Conservation (phyloP, 2,113 vertebrate genomes). For the Brienomyrus brachyistius region DNA sequence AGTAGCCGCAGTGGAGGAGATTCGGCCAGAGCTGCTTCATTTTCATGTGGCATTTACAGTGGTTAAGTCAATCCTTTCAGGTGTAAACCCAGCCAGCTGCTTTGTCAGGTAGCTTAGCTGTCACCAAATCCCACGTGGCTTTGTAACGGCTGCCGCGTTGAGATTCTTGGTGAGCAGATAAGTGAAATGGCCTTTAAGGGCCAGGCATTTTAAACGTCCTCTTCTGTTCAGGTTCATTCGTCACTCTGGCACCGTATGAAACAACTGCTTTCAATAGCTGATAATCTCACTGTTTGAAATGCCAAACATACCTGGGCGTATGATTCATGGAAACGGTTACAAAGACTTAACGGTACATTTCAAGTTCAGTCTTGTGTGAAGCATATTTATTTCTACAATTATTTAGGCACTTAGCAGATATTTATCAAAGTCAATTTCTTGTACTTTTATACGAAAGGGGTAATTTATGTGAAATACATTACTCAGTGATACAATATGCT, state of each 20-base stretch:
- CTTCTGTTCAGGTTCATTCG: neutral
- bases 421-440: neutral
- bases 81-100: neutral
- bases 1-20: neutral
- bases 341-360: neutral
- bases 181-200: neutral
- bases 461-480: neutral
- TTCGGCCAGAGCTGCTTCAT: neutral
- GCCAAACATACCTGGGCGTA: neutral
- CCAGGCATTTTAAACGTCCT: neutral
- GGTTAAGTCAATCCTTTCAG: neutral
- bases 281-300: neutral
- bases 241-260: neutral
- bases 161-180: neutral
- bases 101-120: neutral
- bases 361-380: neutral
- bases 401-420: neutral
- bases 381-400: neutral
- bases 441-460: neutral
- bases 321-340: neutral
- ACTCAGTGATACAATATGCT: neutral
- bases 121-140: neutral
- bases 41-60: neutral
- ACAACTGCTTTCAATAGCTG: neutral
- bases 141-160: neutral